Base-by-base conservation (phyloP, 1,140 invertebrate species). In the Drosophila orena region DNA sequence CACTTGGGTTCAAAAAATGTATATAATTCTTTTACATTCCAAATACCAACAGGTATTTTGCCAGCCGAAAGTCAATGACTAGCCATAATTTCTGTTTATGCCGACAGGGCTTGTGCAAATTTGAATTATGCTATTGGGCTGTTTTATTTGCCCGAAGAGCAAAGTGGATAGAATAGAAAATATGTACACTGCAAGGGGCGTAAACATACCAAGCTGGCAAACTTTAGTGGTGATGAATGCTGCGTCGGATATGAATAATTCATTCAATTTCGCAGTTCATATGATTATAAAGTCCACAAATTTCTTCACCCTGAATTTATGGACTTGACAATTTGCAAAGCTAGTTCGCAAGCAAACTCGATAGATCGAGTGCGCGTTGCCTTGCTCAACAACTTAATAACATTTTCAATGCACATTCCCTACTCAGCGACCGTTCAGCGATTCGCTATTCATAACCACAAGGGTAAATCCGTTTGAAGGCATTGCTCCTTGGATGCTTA, bases 381-480 rank as follows among this genome's bases (percentile, higher is more conserved):
- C 20, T 12, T 52, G 64, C 62, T 56, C 66, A 69, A 69, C 66
- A 69, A 22, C 66, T 56, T 70, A 57, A 70, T 47, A 70, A 40
- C n/a, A 70, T 70, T 70, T 70, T 15, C 50, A 35, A 35, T 42
- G 64, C 66, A 49, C 37, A 38, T 10, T 15, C 12, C 53, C 40
- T 7, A 22, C n/a, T 5, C n/a, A 4, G 15, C 24, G 4, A 10
- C 5, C 8, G 20, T 14, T 20, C 44, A 53, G 30, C 59, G 2
- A 15, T 61, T 12, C 11, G 62, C 65, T 52, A 44, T 71, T 72
- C 69, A 71, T 72, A 72, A 71, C 54, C 69, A 30, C 66, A 72
- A 72, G 69, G 47, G 53, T 60, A 65, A 77, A 71, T 24, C 47
- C 52, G 56, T 53, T 62, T 24, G 50, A 50, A 40, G n/a, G 53